phyloP scores from a whole-genome alignment of 2,113 vertebrate genomes.

The Prochilodus magdalenae region DNA sequence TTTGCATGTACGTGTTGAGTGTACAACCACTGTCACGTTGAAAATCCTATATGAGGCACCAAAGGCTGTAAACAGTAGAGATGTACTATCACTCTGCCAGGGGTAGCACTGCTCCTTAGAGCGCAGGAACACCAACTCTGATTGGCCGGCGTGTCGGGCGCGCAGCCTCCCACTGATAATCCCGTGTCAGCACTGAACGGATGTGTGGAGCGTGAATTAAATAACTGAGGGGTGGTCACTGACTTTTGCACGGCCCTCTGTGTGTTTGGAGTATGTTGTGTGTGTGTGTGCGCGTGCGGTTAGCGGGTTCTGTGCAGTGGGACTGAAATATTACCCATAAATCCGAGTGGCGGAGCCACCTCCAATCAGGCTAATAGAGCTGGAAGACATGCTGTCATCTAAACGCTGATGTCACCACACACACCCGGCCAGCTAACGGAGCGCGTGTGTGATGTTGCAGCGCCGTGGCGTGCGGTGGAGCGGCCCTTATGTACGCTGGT shows the following conservation, averaged over 20 bases:
- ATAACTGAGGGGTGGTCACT: too few species aligned
- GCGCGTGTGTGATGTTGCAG: conserved; percentile 46
- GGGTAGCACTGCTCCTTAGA: too few species aligned
- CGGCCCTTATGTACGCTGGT: conserved; percentile 48
- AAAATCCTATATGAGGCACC: too few species aligned
- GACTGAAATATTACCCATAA: conserved; percentile 79
- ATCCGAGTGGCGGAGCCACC: conserved; percentile 77
- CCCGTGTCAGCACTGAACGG: background rate
- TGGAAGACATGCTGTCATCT: conserved; percentile 83
- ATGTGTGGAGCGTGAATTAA: background rate
- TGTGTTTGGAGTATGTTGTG: background rate
- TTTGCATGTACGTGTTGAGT: too few species aligned
- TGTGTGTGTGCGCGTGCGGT: conserved; percentile 30
- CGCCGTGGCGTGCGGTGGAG: conserved; percentile 36
- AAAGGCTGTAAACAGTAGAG: too few species aligned
- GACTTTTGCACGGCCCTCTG: background rate
- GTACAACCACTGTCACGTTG: too few species aligned
- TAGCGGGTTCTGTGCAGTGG: conserved; percentile 68
- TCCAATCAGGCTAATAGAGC: conserved; percentile 79
- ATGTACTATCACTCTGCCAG: too few species aligned
- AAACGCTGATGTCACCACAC: conserved; percentile 76
- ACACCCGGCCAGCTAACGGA: conserved; percentile 64
- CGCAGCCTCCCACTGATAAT: too few species aligned
- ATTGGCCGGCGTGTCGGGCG: too few species aligned
- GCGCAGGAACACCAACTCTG: too few species aligned